Base-by-base conservation (phyloP, 2,888 invertebrate genomes). In the Cistogaster globosa region DNA sequence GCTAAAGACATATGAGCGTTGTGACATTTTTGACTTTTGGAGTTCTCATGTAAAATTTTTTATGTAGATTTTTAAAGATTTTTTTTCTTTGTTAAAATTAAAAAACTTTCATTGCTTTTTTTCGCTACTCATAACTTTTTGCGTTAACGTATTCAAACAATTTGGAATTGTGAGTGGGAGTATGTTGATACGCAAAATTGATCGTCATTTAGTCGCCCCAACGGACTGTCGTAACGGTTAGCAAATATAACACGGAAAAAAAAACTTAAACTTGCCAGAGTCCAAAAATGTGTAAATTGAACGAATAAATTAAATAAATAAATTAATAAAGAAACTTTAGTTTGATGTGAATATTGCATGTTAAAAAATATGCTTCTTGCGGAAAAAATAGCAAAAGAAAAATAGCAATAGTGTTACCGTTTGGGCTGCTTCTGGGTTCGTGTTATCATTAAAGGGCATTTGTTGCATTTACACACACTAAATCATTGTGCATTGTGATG, bases 301-400 rank as follows among this genome's bases (percentile, higher is more conserved):
- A 22, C 38, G 22, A 45, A 58, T 55, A 57, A 62, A 18, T 7
- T 1, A 26, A 42, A 76, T 51, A 18, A 38, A 12, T n/a, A n/a
- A n/a, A n/a, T n/a, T n/a, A n/a, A n/a, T 36, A 72, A 48, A 60
- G 14, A 77, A 71, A 81, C 45, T 74, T 74, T 53, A 65, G 60
- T 79, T 85, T 82, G 79, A 85, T 85, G 82, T 85, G 78, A 82
- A 85, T 82, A 79, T 85, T 76, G 85, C 85, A 79, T 85, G 85
- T 62, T 76, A 60, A 5, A 76, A 75, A 75, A 78, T 79, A 75
- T 75, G n/a, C 55, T 48, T 82, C 60, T 83, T 71, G 71, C 76
- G 57, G 18, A 84, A 80, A 84, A 84, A 74, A 68, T 68, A n/a
- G n/a, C n/a, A n/a, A n/a, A n/a, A n/a, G n/a, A n/a, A n/a, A n/a